A percentile compares a stretch with the other conserved stretches of the same genome.
Conservation (phyloP, 2,888 invertebrate genomes). For the Dermolepida albohirtum region DNA sequence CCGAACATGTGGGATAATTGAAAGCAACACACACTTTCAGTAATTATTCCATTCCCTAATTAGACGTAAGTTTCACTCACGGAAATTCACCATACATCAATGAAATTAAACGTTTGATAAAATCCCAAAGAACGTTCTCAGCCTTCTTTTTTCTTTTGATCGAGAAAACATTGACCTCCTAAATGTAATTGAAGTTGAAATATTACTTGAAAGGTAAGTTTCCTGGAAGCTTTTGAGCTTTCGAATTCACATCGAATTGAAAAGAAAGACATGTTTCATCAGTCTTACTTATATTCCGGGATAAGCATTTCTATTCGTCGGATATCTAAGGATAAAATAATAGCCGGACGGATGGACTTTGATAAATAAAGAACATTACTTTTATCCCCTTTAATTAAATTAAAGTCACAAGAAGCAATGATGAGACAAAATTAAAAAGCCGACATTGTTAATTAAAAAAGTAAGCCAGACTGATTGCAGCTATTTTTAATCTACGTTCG, state of each 20-base stretch:
- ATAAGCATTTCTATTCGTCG: neutral
- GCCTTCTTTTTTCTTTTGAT: neutral
- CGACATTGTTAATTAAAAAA: constrained; percentile 61
- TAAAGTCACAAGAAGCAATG: constrained; percentile 60
- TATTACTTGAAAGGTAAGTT: neutral
- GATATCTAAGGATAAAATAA: constrained; percentile 15
- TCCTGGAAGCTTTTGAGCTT: neutral
- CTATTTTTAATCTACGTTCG: constrained; percentile 51
- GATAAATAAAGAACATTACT: constrained; percentile 58
- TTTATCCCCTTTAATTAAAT: constrained; percentile 59
- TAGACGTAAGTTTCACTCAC: constrained; percentile 1
- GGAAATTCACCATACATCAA: no score
- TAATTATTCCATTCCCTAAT: constrained; percentile 26
- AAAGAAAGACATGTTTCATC: constrained; percentile 4
- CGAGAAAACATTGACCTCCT: constrained; percentile 11
- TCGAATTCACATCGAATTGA: constrained; percentile 8
- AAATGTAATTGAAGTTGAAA: constrained; percentile 27
- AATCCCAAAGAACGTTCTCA: neutral
- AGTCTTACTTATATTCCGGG: constrained; percentile 1
- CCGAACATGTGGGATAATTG: constrained; percentile 8
- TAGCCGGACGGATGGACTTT: constrained; percentile 47
- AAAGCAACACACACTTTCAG: constrained; percentile 5
- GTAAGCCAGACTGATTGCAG: constrained; percentile 57
- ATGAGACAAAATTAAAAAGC: constrained; percentile 61
- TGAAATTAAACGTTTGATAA: no score